Percentiles rank a stretch among this genome's conserved stretches.
These are phyloP conservation scores for Eilema griseolum DNA, from an alignment of 2,888 invertebrate genomes.

Conservation along the genomic window DNA sequence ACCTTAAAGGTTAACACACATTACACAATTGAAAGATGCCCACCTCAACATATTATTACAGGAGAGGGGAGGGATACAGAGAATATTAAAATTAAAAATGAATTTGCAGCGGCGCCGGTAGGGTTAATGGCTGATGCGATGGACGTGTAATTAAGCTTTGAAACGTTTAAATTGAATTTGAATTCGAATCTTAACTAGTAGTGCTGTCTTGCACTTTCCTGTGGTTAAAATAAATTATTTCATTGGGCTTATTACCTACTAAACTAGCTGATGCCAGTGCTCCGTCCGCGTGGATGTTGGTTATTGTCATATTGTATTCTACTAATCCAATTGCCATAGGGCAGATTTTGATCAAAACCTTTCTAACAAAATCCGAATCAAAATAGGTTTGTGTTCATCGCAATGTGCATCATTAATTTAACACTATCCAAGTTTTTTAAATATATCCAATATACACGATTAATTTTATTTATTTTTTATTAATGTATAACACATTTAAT, in stretches of 20 bases:
- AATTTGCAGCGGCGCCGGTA: conserved; percentile 1
- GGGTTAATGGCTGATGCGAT: neutral
- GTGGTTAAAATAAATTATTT: neutral
- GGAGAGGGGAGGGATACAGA: neutral
- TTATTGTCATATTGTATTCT: no score
- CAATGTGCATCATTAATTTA: no score
- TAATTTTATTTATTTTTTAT: no score
- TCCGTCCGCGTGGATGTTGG: no score
- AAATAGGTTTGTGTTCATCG: no score
- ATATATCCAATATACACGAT: no score
- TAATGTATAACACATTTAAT: no score
- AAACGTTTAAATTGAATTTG: conserved; percentile 1
- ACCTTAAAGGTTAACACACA: neutral
- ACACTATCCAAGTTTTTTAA: no score
- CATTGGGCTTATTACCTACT: neutral
- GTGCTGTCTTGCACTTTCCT: neutral
- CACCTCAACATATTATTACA: neutral
- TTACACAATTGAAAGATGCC: neutral
- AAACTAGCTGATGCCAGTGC: no score
- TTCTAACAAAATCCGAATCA: no score
- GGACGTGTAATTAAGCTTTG: conserved; percentile 2
- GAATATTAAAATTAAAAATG: conserved; percentile 4
- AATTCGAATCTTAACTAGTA: neutral
- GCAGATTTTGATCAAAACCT: no score
- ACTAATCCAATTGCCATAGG: no score